These are phyloP conservation scores for Campylorhamphus procurvoides DNA, from an alignment of 2,113 vertebrate genomes.

Conservation along the genomic window DNA sequence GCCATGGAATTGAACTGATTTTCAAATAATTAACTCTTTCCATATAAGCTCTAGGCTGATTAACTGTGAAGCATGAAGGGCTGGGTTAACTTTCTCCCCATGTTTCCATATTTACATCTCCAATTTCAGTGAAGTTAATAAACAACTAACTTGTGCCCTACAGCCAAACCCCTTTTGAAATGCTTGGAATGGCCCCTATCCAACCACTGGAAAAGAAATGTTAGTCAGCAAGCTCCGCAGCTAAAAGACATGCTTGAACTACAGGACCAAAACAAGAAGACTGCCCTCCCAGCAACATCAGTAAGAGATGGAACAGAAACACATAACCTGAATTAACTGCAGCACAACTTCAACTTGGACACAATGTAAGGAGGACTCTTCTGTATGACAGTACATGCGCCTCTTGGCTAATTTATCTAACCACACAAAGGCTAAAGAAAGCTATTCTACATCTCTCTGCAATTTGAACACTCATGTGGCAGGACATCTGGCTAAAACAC, in stretches of 20 bases:
- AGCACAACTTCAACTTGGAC: neutral
- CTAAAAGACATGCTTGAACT: neutral
- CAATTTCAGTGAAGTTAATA: neutral
- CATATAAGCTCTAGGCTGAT: neutral
- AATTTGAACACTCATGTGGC: neutral
- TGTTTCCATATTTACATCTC: neutral
- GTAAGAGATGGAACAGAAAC: neutral
- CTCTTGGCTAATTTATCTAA: neutral
- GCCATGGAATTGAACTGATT: neutral
- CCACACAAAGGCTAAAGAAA: neutral
- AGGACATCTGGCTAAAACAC: neutral
- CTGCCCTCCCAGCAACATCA: neutral
- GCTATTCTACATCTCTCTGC: neutral
- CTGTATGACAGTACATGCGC: fast-evolving
- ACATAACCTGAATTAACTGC: neutral
- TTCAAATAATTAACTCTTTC: neutral
- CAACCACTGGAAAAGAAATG: neutral
- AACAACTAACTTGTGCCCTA: neutral
- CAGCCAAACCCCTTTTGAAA: neutral
- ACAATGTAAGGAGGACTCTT: neutral
- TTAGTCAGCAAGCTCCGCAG: fast-evolving
- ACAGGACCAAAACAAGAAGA: fast-evolving
- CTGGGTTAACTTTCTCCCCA: neutral
- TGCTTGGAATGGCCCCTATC: neutral
- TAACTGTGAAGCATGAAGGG: neutral